Evolutionary conservation across 2,797 vertebrate genomes (phyloP), one percentile per base, ranked within the genome.

Genomic region (Chelmon rostratus): DNA sequence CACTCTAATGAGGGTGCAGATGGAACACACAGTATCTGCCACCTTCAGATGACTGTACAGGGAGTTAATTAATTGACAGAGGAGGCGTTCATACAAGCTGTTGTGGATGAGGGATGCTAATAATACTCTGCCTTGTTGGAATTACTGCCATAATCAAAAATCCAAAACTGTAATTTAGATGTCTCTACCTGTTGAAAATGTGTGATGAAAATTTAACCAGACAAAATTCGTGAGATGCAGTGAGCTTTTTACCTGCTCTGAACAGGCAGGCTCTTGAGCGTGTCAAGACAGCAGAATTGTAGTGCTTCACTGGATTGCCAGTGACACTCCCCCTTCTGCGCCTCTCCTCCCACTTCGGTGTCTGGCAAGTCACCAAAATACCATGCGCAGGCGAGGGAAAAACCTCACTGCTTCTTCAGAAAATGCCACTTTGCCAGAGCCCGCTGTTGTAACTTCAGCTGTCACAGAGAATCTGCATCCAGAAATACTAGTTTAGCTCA

Each of bases 341-440:
- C 64, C 63, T 68, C 58, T 75, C 59, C 68, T 81, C 50, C 59
- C 31, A 58, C 58, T 72, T 44, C 61, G 40, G 40, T 70, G 46
- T 59, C 65, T 80, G 73, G 73, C 21, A 6, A 35, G 28, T 70
- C 65, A 84, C 68, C 68, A 73, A 64, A 79, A 79, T 75, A 64
- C 47, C 79, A 78, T 15, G 8, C 28, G 5, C 63, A 78, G 63
- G 54, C 35, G 8, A 70, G 11, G 23, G 61, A 66, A 70, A 74
- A 69, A 44, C 58, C 44, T 66, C 46, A 49, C 33, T 8, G 19
- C 72, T 58, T 38, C 56, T 63, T 19, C 33, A 65, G 50, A 64
- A 67, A 80, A 76, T 46, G 66, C 38, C 63, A 31, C 61, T 78
- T 25, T 5, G 42, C 31, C 78, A 56, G 37, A 81, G 53, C 65